These are phyloP conservation scores for Artibeus lituratus DNA, from an alignment of 2,797 vertebrate species.

Conservation along the genomic window DNA sequence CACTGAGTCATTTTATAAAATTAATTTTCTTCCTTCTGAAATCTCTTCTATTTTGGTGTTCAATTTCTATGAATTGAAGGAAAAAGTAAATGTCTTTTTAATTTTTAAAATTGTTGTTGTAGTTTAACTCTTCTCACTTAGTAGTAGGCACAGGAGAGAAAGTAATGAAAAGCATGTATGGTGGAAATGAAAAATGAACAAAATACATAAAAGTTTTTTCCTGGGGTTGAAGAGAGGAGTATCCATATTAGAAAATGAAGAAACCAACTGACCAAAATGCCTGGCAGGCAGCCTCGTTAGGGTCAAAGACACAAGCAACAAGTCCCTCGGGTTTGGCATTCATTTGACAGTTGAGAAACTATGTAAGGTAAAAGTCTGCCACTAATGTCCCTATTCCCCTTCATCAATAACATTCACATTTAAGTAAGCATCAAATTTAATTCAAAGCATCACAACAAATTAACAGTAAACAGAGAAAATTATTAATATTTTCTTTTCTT, in stretches of 20 bases:
- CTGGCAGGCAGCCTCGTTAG: rapidly evolving
- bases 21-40: conserved; percentile 1
- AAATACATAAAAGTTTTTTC: background rate
- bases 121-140: background rate
- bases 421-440: too few relatives aligned
- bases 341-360: background rate
- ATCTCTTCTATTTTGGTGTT: background rate
- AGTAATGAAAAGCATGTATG: background rate
- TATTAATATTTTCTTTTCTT: too few relatives aligned
- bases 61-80: background rate
- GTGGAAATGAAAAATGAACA: background rate
- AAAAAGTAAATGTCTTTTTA: conserved; percentile 13
- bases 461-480: too few relatives aligned
- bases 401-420: background rate
- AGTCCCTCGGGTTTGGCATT: background rate
- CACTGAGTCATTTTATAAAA: background rate
- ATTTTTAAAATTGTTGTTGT: conserved; percentile 8
- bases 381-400: background rate
- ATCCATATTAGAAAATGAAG: background rate
- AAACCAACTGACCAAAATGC: background rate
- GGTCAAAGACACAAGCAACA: background rate
- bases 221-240: background rate
- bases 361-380: background rate
- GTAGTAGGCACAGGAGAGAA: background rate
- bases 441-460: too few relatives aligned